phyloP scores from a whole-genome alignment of 2,113 vertebrate genomes.

The Rhinopomastus cyanomelas region DNA sequence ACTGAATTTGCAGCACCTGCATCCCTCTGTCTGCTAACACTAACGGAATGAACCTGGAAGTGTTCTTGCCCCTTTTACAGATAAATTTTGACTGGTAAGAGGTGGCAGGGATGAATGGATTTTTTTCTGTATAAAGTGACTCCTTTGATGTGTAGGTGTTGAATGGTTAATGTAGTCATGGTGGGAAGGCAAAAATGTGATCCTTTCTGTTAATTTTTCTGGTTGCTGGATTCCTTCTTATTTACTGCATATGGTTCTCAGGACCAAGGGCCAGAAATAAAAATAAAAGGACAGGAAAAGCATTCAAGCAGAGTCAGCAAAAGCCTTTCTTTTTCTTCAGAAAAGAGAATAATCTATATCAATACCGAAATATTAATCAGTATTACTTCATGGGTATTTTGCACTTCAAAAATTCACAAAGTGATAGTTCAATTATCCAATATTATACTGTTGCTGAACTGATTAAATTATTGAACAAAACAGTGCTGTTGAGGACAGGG shows the following conservation, averaged over 20 bases:
- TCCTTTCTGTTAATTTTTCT: neutral
- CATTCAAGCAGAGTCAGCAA: neutral
- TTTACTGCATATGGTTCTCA: neutral
- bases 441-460: slow-evolving; percentile 51
- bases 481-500: slow-evolving; percentile 37
- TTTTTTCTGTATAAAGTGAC: neutral
- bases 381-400: slow-evolving; percentile 24
- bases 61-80: neutral
- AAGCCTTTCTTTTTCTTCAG: neutral
- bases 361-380: neutral
- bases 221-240: neutral
- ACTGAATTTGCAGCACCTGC: neutral
- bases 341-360: neutral
- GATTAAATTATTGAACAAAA: slow-evolving; percentile 62
- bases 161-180: neutral
- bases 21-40: neutral
- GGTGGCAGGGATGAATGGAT: neutral
- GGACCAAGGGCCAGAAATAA: neutral
- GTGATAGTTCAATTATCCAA: slow-evolving; percentile 46
- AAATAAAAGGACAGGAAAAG: neutral
- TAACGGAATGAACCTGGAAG: neutral
- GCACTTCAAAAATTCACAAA: slow-evolving; percentile 41
- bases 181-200: neutral
- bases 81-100: neutral
- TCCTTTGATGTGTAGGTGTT: neutral